A percentile compares a stretch with the other conserved stretches of the same genome.
These are phyloP conservation scores for Lophius piscatorius DNA, from an alignment of 2,113 vertebrate genomes.

Conservation along the genomic window DNA sequence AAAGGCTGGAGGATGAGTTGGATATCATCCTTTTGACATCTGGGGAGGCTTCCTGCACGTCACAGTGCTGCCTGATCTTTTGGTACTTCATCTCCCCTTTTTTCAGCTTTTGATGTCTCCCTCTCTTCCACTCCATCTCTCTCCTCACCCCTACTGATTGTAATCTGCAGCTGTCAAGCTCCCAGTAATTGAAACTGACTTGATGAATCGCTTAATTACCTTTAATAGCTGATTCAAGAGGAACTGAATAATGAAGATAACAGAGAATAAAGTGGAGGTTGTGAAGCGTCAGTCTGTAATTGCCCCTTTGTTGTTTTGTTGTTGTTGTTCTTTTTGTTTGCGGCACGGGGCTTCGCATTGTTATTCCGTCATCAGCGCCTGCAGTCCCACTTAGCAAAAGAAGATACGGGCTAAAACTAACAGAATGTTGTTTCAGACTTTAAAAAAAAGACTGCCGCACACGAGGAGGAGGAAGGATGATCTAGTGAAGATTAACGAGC, in stretches of 20 bases:
- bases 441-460: conserved; percentile 29
- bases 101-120: conserved; percentile 51
- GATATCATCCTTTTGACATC: conserved; percentile 30
- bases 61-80: conserved; percentile 17
- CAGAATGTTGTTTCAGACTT: conserved; percentile 59
- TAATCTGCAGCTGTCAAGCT: conserved; percentile 90
- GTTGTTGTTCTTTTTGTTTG: conserved; percentile 46
- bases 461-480: conserved; percentile 49
- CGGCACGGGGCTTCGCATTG: conserved; percentile 25
- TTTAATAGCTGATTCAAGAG: conserved; percentile 90
- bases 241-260: conserved; percentile 91
- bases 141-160: conserved; percentile 79
- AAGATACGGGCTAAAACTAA: conserved; percentile 49
- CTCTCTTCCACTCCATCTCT: conserved; percentile 37
- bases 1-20: conserved; percentile 11
- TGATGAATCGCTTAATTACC: conserved; percentile 97
- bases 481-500: conserved; percentile 63
- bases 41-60: conserved; percentile 7
- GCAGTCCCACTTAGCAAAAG: conserved; percentile 35
- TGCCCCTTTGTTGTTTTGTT: conserved; percentile 74
- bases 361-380: conserved; percentile 49
- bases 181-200: conserved; percentile 93
- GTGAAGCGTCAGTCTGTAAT: conserved; percentile 82
- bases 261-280: conserved; percentile 79
- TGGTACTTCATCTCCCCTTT: conserved; percentile 22